Base-by-base conservation (phyloP, 2,888 invertebrate species). In the Callyntrura guangdongensis region DNA sequence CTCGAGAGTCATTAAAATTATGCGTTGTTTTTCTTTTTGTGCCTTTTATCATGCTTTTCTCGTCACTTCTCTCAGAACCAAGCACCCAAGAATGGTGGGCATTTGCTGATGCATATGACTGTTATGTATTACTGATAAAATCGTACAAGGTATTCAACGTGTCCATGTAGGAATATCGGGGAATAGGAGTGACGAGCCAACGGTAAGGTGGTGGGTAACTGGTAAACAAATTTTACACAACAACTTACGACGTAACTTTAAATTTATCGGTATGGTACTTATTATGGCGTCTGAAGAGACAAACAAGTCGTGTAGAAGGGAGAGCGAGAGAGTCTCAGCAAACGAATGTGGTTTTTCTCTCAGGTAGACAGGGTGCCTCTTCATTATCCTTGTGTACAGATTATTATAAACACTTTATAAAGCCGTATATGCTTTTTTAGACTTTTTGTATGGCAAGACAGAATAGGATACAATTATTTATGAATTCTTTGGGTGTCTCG, bases 401-500 rank as follows among this genome's bases (percentile, higher is more conserved):
- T 69, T 69, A 69, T 49, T 11, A 69, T 36, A 36, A 25, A 22
- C 22, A 64, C 14, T 25, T 64, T 5, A 53, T 22, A 12, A 25
- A n/a, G 9, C 5, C 25, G 6, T 47, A 17, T 22, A 53, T n/a
- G 49, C 56, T 22, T 74, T 83, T 83, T 64, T 47, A 67, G 49
- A 84, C 36, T 4, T 36, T 36, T 36, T 36, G 36, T 36, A 67
- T 22, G 59, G 27, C 22, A 74, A 22, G 72, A 45, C 85, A 85
- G 84, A 79, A 49, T 67, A 77, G 61, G 47, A 77, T 20, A 64
- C 64, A 56, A 69, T 81, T 64, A 87, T 69, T 87, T 81, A 87
- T 69, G 56, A 72, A 83, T 89, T 61, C 74, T 82, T 89, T 89
- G 83, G 69, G 88, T 89, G 88, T 88, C 88, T 67, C 72, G 74